phyloP scores from a whole-genome alignment of 2,888 invertebrate genomes.

The Mactromeris polynyma region DNA sequence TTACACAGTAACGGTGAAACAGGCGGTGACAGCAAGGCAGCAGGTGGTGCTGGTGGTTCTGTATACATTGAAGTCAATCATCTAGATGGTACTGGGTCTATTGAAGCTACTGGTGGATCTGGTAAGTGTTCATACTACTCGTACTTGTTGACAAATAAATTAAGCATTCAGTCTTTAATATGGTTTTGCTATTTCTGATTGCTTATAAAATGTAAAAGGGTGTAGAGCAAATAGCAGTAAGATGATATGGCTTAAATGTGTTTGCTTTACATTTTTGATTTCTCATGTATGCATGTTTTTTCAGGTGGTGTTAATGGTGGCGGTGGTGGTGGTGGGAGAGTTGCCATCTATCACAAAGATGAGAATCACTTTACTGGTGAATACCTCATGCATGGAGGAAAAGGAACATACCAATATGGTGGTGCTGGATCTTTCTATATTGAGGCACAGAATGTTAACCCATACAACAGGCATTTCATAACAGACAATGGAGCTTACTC shows the following conservation, averaged over 20 bases:
- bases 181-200: not conserved
- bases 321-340: conserved; percentile 80
- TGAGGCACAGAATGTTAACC: conserved; percentile 52
- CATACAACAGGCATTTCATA: conserved; percentile 52
- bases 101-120: conserved; percentile 76
- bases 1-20: conserved; percentile 79
- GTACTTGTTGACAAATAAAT: not conserved
- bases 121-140: conserved; percentile 23
- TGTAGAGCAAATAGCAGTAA: too few relatives aligned
- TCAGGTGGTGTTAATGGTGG: conserved; percentile 74
- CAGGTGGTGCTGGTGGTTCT: conserved; percentile 80
- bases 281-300: not conserved
- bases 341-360: conserved; percentile 78
- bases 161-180: not conserved
- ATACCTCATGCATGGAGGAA: conserved; percentile 74
- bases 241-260: too few relatives aligned
- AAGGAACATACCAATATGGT: conserved; percentile 68
- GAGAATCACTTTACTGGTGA: conserved; percentile 77
- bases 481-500: conserved; percentile 73
- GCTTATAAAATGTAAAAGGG: too few relatives aligned
- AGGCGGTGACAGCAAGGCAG: conserved; percentile 69
- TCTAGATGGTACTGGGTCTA: conserved; percentile 78
- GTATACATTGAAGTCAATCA: conserved; percentile 71
- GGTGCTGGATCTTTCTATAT: conserved; percentile 79
- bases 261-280: not conserved